A percentile compares a stretch with the other conserved stretches of the same genome.
Evolutionary conservation across 2,888 invertebrate species (phyloP).

Genomic region (Drosophila mayaguana): DNA sequence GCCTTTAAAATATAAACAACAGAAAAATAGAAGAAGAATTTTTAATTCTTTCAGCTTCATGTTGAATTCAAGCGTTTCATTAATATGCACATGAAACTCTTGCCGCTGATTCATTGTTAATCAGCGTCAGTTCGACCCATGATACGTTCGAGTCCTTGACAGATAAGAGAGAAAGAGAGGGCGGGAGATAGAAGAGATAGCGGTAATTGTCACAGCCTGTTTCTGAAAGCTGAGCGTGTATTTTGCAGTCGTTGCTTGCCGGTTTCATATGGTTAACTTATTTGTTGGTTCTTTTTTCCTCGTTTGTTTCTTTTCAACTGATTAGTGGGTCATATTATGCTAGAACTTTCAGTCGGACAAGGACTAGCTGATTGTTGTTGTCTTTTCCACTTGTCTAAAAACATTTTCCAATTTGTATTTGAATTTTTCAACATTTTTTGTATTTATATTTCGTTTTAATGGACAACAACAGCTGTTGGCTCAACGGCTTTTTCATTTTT

Average conservation of each 20-base stretch:
- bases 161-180: background rate
- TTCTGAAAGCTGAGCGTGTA: background rate
- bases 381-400: conserved; percentile 6
- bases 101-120: background rate
- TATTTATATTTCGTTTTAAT: conserved; percentile 29
- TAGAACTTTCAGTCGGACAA: conserved; percentile 7
- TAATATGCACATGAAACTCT: background rate
- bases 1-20: background rate
- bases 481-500: background rate
- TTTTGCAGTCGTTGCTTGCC: background rate
- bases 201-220: too few species aligned
- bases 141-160: background rate
- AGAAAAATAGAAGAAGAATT: background rate
- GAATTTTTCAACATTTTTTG: conserved; percentile 9
- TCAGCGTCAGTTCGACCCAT: background rate
- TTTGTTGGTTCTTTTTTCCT: background rate
- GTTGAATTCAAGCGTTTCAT: background rate
- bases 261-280: background rate
- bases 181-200: background rate
- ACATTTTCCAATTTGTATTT: conserved; percentile 11
- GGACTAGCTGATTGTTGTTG: conserved; percentile 7
- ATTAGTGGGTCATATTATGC: conserved; percentile 41
- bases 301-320: background rate
- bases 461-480: conserved; percentile 67
- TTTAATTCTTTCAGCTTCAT: background rate